Conservation (phyloP, 1,140 invertebrate genomes). For the Hycleus phaleratus region DNA sequence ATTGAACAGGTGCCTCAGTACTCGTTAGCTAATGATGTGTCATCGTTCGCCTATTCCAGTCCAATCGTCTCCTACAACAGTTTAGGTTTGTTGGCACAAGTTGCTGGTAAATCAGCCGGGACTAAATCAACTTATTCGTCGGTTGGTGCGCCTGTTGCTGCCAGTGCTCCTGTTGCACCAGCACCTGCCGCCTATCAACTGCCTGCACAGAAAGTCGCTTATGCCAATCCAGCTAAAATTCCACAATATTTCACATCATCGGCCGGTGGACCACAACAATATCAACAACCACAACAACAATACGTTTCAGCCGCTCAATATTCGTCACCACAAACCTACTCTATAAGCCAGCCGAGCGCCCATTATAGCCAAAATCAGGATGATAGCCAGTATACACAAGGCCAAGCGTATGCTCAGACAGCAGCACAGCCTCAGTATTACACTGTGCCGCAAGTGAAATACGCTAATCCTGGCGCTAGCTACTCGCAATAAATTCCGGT, state of each 20-base stretch:
- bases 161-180: not conserved
- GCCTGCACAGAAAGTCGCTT: conserved; percentile 18
- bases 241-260: not conserved
- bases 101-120: conserved; percentile 24
- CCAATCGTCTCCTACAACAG: conserved; percentile 35
- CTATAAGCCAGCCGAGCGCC: conserved; percentile 2
- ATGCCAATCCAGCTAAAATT: conserved; percentile 5
- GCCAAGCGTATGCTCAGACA: not conserved
- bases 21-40: conserved; percentile 34
- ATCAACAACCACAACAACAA: not conserved
- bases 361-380: conserved; percentile 1
- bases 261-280: not conserved
- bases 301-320: conserved; percentile 3
- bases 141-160: not conserved
- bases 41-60: conserved; percentile 34
- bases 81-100: conserved; percentile 29
- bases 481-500: conserved; percentile 14
- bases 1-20: conserved; percentile 15
- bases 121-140: not conserved
- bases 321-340: conserved; percentile 2
- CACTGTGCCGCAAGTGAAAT: conserved; percentile 10
- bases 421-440: conserved; percentile 1
- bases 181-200: not conserved
- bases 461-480: conserved; percentile 17
- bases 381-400: not conserved